Evolutionary conservation across 2,113 vertebrate species (phyloP).

Genomic region (Petrocephalus microphthalmus): DNA sequence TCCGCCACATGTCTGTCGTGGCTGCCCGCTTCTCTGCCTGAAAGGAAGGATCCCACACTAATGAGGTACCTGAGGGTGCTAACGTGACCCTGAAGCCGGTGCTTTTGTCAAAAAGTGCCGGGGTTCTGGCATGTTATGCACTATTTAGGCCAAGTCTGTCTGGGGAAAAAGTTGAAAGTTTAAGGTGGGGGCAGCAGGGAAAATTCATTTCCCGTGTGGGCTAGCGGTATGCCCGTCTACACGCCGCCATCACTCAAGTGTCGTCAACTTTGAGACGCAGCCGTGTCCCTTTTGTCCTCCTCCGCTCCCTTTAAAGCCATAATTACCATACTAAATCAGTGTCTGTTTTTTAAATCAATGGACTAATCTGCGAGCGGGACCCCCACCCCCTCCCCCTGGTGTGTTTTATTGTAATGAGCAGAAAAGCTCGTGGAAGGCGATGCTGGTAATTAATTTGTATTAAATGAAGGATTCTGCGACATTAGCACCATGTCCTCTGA

Average conservation of each 20-base stretch:
- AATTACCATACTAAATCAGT: slow-evolving; percentile 21
- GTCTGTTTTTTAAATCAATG: slow-evolving; percentile 22
- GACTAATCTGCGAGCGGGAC: not conserved
- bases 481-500: not conserved
- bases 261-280: not conserved
- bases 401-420: slow-evolving; percentile 16
- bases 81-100: not conserved
- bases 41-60: not conserved
- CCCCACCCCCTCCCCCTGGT: not conserved
- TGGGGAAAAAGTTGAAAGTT: not conserved
- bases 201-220: not conserved
- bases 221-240: not conserved
- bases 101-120: not conserved
- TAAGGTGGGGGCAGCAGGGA: not conserved
- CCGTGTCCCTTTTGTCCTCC: not conserved
- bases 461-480: slow-evolving; percentile 9
- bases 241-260: not conserved
- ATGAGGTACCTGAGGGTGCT: not conserved
- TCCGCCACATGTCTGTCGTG: not conserved
- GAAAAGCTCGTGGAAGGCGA: slow-evolving; percentile 6
- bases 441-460: slow-evolving; percentile 19
- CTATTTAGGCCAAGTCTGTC: not conserved
- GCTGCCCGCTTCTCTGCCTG: too few relatives aligned
- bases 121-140: not conserved
- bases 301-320: slow-evolving; percentile 2